These are phyloP conservation scores for Cephus sareptanus DNA, from an alignment of 2,888 invertebrate genomes.

Conservation along the genomic window DNA sequence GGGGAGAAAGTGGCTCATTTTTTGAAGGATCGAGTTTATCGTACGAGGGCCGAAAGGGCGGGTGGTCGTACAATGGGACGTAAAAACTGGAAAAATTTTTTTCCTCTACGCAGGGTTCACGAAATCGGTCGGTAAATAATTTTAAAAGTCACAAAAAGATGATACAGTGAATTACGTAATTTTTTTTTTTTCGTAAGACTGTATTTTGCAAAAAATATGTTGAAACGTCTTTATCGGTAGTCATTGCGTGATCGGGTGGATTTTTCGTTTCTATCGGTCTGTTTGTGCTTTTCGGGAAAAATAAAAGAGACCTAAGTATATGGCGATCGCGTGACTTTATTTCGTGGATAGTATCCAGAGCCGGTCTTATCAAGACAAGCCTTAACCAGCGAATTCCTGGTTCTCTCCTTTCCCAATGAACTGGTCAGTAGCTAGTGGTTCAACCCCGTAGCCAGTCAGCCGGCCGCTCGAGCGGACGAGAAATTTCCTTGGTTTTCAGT, in stretches of 20 bases:
- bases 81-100: neutral
- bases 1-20: constrained; percentile 3
- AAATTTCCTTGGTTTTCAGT: neutral
- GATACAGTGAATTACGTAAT: neutral
- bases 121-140: neutral
- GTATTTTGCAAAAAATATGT: neutral
- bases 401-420: neutral
- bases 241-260: neutral
- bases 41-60: neutral
- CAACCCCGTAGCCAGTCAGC: neutral
- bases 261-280: neutral
- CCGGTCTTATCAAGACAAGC: neutral
- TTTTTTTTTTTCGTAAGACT: neutral
- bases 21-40: constrained; percentile 2
- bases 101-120: neutral
- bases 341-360: neutral
- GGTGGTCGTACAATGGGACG: neutral
- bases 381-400: neutral
- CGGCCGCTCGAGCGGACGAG: neutral
- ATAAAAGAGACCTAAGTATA: neutral
- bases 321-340: neutral
- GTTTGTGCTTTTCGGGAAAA: neutral
- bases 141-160: neutral
- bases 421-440: neutral
- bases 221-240: neutral